phyloP scores from a whole-genome alignment of 2,113 vertebrate genomes.

The Xiphias gladius region DNA sequence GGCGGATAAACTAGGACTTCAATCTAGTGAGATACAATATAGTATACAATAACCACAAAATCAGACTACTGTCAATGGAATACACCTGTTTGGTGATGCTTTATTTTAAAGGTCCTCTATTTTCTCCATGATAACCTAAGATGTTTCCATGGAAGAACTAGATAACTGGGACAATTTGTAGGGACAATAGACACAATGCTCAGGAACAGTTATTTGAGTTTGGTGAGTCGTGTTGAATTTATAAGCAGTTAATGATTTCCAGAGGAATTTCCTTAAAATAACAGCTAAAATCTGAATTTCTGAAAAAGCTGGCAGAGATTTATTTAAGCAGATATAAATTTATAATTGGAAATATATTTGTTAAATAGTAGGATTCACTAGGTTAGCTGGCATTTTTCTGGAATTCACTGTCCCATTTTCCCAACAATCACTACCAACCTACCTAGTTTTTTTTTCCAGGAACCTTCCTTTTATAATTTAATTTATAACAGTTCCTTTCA shows the following conservation, averaged over 20 bases:
- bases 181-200: neutral
- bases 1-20: constrained; percentile 35
- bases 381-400: too few species aligned
- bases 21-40: neutral
- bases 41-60: neutral
- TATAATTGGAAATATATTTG: neutral
- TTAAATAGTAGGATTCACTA: neutral
- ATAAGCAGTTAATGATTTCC: too few species aligned
- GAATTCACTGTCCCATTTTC: too few species aligned
- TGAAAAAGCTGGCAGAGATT: neutral
- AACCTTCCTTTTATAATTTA: too few species aligned
- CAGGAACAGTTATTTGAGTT: neutral
- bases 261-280: neutral
- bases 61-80: neutral
- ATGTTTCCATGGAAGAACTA: neutral
- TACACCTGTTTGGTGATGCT: neutral
- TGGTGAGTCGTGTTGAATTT: too few species aligned
- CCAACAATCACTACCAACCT: too few species aligned
- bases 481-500: neutral
- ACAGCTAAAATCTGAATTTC: neutral
- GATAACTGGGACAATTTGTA: neutral
- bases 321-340: neutral
- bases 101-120: neutral
- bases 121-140: neutral
- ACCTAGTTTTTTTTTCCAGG: too few species aligned